Evolutionary conservation across 2,113 vertebrate genomes (phyloP), one percentile per base, ranked within the genome.

Genomic region (Naja naja): DNA sequence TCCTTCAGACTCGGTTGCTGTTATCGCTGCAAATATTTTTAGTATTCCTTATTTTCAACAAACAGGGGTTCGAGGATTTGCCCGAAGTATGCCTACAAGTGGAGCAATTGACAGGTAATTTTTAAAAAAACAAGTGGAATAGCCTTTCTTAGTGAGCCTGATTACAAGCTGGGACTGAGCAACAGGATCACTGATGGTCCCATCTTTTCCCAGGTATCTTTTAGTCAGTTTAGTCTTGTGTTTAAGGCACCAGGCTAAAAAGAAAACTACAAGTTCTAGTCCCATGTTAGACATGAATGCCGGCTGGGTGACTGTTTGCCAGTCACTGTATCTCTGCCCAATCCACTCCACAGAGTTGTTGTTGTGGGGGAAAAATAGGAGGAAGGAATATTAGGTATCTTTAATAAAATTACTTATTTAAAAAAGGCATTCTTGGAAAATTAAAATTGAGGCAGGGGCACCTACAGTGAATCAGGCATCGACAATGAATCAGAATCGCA

Each of bases 21-120:
- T 99, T 95, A 99, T 99, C 0, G 99, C 98, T 53, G 99, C 99
- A 96, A 99, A 99, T 96, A 99, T 99, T 92, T 97, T 98, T 95
- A 97, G 98, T 95, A 99, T 99, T 97, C 99, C 99, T 0, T 99
- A 99, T 94, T 99, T 99, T 97, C 98, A 99, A 97, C 98, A 99
- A 96, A 99, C 98, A 0, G 99, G 99, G 0, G 99, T 99, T 39
- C 99, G 98, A 0, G 99, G 99, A 55, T 98, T 99, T 56, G 99
- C 99, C 3, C 98, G 99, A 85, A 99, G 99, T 96, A 99, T 99
- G 99, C 99, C 99, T 93, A 99, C 99, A 47, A 99, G 99, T 4
- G 99, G 99, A 4, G 99, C 99, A 74, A 97, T 99, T 6, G 99
- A 99, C 96, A 98, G 99, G 99, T 99, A 98, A 25, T 93, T 1